Percentiles rank a stretch among this genome's conserved stretches.
Evolutionary conservation across 2,888 invertebrate genomes (phyloP).

Genomic region (Rhagonycha lutea): DNA sequence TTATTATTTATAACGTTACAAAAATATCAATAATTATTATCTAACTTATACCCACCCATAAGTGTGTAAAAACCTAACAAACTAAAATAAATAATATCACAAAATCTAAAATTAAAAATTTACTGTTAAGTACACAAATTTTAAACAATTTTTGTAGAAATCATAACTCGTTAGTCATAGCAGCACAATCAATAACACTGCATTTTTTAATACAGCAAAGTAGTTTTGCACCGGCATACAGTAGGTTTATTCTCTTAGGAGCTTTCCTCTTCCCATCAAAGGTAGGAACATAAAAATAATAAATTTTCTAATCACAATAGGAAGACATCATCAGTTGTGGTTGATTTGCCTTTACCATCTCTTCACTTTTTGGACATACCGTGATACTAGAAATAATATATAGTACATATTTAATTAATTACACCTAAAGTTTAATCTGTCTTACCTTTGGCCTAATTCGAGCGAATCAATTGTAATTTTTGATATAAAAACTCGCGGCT

Average conservation of each 20-base stretch:
- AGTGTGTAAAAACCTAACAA: neutral
- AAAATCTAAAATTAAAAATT: neutral
- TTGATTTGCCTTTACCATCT: slow-evolving; percentile 68
- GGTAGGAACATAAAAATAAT: neutral
- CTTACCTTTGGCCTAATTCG: slow-evolving; percentile 71
- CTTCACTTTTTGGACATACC: slow-evolving; percentile 69
- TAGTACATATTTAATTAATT: neutral
- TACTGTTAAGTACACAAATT: neutral
- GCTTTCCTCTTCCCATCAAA: neutral
- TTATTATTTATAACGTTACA: neutral
- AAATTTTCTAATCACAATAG: slow-evolving; percentile 44
- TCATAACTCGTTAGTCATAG: neutral
- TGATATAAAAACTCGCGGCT: slow-evolving; percentile 75
- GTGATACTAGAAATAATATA: slow-evolving; percentile 62
- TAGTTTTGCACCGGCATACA: neutral
- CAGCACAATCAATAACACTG: neutral
- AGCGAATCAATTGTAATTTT: slow-evolving; percentile 73
- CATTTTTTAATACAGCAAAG: neutral
- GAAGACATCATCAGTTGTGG: slow-evolving; percentile 56
- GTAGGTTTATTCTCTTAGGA: neutral
- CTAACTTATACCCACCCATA: neutral
- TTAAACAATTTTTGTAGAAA: neutral
- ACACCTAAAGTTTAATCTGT: slow-evolving; percentile 21
- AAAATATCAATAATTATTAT: neutral
- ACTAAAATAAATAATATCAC: neutral